Base-by-base conservation (phyloP, 2,113 vertebrate species). In the Polyodon spathula region DNA sequence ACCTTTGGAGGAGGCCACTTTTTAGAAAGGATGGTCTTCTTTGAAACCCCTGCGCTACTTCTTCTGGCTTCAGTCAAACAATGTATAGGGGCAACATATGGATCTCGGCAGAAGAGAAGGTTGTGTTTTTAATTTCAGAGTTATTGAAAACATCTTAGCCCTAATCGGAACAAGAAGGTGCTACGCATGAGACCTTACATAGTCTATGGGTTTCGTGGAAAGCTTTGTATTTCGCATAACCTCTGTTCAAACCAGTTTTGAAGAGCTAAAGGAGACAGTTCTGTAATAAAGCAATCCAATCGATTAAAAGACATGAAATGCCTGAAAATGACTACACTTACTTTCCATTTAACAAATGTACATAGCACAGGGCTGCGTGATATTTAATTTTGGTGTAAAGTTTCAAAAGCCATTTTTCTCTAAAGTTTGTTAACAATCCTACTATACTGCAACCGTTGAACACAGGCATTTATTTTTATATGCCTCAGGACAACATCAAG, bases 121-220 rank as follows among this genome's bases (percentile, higher is more conserved):
- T 55, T 37, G 5, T 55, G 53, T 8, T 55, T 55, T 37, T 9
- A 11, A 55, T 37, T 55, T 55, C 0, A 55, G 16, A 17, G 16
- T 55, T 55, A 55, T 55, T 55, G 53, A 55, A 55, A 55, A 55
- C 53, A 55, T 10, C 15, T 50, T 11, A 50, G 8, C 48, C 17
- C 53, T 55, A 55, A 55, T 55, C 8, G 4, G 16, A 37, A 6
- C 53, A n/a, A 55, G 53, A 37, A 55, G 53, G 10, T 6, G 48
- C 12, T 50, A 50, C 48, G 14, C 48, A n/a, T 50, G 48, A 61
- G 48, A 27, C n/a, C 3, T 11, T 16, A n/a, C 53, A 38, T 53
- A 15, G 9, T 15, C 10, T 44, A 42, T 42, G 17, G 41, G 17
- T 42, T 58, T 42, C 40, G 39, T 37, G 56, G 42, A n/a, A 58